Percentiles rank a stretch among this genome's conserved stretches.
Evolutionary conservation across 2,888 invertebrate genomes (phyloP).

Genomic region (Phyllotreta striolata): DNA sequence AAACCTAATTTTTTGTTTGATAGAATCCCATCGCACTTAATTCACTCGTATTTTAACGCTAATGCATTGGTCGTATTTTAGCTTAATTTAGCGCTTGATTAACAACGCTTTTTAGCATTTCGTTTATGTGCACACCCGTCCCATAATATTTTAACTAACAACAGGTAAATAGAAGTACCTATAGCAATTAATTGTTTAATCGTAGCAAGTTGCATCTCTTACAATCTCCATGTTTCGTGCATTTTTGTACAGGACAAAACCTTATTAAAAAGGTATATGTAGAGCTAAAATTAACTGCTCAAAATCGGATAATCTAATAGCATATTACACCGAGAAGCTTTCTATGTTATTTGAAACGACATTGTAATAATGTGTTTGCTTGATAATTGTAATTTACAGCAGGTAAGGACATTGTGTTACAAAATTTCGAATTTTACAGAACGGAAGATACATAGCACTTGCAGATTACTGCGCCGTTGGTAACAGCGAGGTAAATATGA

Average conservation of each 20-base stretch:
- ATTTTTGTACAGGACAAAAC: too few species aligned
- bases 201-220: too few species aligned
- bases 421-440: slow-evolving; percentile 62
- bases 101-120: slow-evolving; percentile 17
- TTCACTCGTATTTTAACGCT: slow-evolving; percentile 1
- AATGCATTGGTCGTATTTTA: background rate
- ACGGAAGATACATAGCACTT: slow-evolving; percentile 84
- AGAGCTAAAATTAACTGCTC: too few species aligned
- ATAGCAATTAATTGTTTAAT: too few species aligned
- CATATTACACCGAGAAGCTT: too few species aligned
- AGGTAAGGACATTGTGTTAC: background rate
- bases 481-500: slow-evolving; percentile 87
- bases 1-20: slow-evolving; percentile 46
- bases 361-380: background rate
- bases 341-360: too few species aligned
- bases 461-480: slow-evolving; percentile 94
- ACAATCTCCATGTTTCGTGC: too few species aligned
- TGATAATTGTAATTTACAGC: background rate
- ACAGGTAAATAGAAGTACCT: background rate
- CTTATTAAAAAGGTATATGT: too few species aligned
- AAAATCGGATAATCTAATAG: too few species aligned
- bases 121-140: background rate
- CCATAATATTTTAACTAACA: background rate
- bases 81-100: background rate
- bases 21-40: slow-evolving; percentile 13